phyloP scores from a whole-genome alignment of 2,797 vertebrate genomes.

The Mareca penelope region DNA sequence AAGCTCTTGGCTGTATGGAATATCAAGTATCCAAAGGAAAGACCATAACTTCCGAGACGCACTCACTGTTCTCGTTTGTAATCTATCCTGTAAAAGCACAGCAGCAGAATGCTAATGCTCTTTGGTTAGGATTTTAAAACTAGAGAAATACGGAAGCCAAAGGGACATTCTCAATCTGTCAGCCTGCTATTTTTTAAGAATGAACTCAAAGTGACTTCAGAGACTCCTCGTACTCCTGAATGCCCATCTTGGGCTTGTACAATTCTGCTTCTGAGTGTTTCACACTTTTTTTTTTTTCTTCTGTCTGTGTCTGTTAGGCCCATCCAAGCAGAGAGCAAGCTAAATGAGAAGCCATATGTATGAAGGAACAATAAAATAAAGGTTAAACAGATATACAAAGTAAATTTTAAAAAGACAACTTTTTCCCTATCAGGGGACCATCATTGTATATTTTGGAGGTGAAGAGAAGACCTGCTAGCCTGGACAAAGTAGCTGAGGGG shows the following conservation, averaged over 20 bases:
- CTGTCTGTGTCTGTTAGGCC: not conserved
- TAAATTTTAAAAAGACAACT: not conserved
- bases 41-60: not conserved
- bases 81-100: not conserved
- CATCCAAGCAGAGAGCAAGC: not conserved
- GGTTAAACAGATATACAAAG: not conserved
- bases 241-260: not conserved
- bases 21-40: constrained; percentile 11
- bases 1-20: not conserved
- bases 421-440: not conserved
- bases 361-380: not conserved
- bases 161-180: not conserved
- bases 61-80: constrained; percentile 6
- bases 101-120: not conserved
- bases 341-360: not conserved
- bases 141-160: not conserved
- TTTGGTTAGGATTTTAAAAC: not conserved
- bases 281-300: not conserved
- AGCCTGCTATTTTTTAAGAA: not conserved
- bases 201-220: not conserved
- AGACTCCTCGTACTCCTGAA: not conserved
- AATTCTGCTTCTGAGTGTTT: not conserved
- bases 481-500: not conserved
- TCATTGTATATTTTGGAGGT: not conserved
- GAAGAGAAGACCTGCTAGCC: not conserved